Conservation (phyloP, 2,797 vertebrate genomes). For the Myotis findleyi region DNA sequence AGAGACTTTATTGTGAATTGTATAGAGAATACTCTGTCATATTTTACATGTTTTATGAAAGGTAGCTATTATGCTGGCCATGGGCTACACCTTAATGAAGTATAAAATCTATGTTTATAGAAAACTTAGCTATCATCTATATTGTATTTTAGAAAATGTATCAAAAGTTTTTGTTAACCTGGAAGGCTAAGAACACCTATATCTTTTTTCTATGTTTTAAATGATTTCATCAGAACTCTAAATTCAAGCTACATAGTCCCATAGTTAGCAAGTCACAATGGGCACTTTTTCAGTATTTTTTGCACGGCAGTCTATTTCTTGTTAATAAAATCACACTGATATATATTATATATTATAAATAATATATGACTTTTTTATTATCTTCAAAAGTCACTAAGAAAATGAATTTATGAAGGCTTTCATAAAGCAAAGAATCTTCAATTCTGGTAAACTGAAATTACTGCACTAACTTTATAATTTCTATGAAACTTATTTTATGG, state of each 20-base stretch:
- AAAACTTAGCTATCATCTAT: conserved; percentile 54
- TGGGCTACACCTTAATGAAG: conserved; percentile 40
- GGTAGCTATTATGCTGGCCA: conserved; percentile 54
- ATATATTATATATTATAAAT: not conserved
- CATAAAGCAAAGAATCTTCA: conserved; percentile 32
- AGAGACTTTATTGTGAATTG: conserved; percentile 54
- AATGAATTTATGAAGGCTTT: conserved; percentile 38
- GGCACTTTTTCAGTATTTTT: conserved; percentile 23
- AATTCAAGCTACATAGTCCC: conserved; percentile 41
- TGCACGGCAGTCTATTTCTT: not conserved
- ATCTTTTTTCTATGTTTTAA: conserved; percentile 40
- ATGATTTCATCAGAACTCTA: conserved; percentile 59
- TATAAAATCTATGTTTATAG: not conserved
- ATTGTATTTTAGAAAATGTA: conserved; percentile 52
- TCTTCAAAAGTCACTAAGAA: conserved; percentile 57
- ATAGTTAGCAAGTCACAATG: conserved; percentile 59
- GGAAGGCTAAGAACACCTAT: conserved; percentile 43
- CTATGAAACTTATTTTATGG: conserved; percentile 51
- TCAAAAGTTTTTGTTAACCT: conserved; percentile 49
- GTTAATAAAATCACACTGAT: conserved; percentile 11
- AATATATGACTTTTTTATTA: conserved; percentile 14
- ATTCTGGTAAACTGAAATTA: conserved; percentile 57
- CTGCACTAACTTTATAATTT: conserved; percentile 51
- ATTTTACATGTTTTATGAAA: conserved; percentile 16
- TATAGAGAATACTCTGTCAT: conserved; percentile 25